Base-by-base conservation (phyloP, 2,113 vertebrate genomes). In the Protomyctophum bolini region DNA sequence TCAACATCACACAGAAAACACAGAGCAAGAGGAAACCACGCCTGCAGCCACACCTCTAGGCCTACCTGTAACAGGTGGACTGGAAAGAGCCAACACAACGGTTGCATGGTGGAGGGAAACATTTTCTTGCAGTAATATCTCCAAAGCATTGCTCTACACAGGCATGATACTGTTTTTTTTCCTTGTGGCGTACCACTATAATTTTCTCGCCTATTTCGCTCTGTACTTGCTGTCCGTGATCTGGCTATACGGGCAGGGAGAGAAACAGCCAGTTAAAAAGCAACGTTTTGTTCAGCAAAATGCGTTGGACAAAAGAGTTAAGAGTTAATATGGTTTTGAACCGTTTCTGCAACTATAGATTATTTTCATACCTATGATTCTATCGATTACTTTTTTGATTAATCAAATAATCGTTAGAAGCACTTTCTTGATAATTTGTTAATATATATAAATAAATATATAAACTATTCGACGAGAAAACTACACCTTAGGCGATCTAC, bases 181-280 rank as follows among this genome's bases (percentile, higher is more conserved):
- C 72, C 87, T 91, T 51, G 92, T 91, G 21, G 86, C 94, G 10
- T 95, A 95, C 66, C 88, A 95, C 74, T 98, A 95, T 80, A 96
- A 98, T 89, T 94, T 99, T 72, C 91, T 95, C 55, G 94, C 95
- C 66, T 97, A 96, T 77, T 94, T 97, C 78, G 91, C 90, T 0
- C 93, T 98, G 57, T 98, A 97, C 70, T 70, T 98, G 68, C 91
- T 96, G 65, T 95, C 96, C 45, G 74, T 97, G 78, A 94, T 92
- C 59, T 97, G 96, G 95, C 87, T 99, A 1, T 96, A 86, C 63
- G 92, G 85, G 1, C 92, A 94, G 88, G 82, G 84, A 60, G 88
- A 92, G 62, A 91, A 68, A 83, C 90, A 86, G 77, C 86, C 83
- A 48, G 92, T 68, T 86, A 93, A 91, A 94, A 41, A 94, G 70